These are phyloP conservation scores for Acipenser transmontanus DNA, from an alignment of 2,797 vertebrate genomes.

Conservation along the genomic window DNA sequence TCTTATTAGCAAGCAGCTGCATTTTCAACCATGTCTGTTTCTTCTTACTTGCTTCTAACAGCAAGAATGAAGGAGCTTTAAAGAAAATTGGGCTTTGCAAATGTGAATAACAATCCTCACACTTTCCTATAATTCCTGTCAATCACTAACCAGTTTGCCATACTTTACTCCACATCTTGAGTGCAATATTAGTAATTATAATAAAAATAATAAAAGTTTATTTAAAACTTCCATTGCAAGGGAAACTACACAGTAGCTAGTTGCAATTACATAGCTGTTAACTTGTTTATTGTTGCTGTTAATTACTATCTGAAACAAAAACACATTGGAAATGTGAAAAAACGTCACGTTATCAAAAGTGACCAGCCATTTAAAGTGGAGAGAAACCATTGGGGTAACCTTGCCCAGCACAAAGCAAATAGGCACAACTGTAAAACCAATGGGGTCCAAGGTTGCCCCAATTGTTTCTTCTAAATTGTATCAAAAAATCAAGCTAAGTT, in stretches of 20 bases:
- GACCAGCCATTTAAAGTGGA: no score
- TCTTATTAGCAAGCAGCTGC: conserved; percentile 86
- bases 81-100: conserved; percentile 41
- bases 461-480: no score
- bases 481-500: no score
- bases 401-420: no score
- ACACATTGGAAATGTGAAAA: no score
- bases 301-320: no score
- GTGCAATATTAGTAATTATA: neutral
- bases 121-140: conserved; percentile 60
- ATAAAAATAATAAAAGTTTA: neutral
- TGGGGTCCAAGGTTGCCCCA: no score
- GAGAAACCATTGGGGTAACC: no score
- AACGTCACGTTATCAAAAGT: no score
- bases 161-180: conserved; percentile 65
- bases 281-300: no score
- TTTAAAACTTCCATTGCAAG: neutral
- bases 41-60: conserved; percentile 57
- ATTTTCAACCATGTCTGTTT: conserved; percentile 67
- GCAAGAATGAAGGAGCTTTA: conserved; percentile 64
- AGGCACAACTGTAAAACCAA: no score
- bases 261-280: no score
- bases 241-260: neutral
- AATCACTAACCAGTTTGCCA: conserved; percentile 54
- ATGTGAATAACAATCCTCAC: conserved; percentile 70